Evolutionary conservation across 2,113 vertebrate genomes (phyloP).

Genomic region (Casuarius casuarius): DNA sequence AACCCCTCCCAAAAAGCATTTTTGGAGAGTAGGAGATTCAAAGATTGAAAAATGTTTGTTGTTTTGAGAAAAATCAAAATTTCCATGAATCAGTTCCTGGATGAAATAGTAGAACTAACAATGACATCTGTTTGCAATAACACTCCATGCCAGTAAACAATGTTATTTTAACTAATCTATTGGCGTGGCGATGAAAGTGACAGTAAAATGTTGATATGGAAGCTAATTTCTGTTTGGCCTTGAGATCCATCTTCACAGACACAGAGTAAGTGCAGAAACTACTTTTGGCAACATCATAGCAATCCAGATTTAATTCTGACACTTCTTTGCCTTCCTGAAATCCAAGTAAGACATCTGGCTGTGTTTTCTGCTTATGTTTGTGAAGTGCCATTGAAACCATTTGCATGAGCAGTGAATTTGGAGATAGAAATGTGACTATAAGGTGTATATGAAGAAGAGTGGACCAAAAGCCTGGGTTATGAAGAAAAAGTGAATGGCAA

Average conservation of each 20-base stretch:
- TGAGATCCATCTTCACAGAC: constrained; percentile 41
- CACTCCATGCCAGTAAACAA: constrained; percentile 37
- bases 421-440: not conserved
- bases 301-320: constrained; percentile 50
- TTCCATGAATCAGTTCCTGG: constrained; percentile 20
- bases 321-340: constrained; percentile 43
- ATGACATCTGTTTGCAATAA: constrained; percentile 69
- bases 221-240: constrained; percentile 68
- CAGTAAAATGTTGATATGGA: constrained; percentile 59
- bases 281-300: constrained; percentile 35
- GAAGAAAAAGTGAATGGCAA: not conserved
- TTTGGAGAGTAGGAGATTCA: not conserved
- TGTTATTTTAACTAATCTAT: constrained; percentile 65
- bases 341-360: constrained; percentile 49
- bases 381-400: not conserved
- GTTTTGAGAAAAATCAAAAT: constrained; percentile 33
- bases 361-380: not conserved
- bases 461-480: not conserved
- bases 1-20: not conserved
- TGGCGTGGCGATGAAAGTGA: constrained; percentile 60
- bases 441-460: not conserved
- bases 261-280: constrained; percentile 23
- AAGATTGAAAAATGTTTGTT: constrained; percentile 1
- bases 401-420: not conserved
- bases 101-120: constrained; percentile 13